Conservation (phyloP, 2,888 invertebrate species). For the Mimas tiliae region DNA sequence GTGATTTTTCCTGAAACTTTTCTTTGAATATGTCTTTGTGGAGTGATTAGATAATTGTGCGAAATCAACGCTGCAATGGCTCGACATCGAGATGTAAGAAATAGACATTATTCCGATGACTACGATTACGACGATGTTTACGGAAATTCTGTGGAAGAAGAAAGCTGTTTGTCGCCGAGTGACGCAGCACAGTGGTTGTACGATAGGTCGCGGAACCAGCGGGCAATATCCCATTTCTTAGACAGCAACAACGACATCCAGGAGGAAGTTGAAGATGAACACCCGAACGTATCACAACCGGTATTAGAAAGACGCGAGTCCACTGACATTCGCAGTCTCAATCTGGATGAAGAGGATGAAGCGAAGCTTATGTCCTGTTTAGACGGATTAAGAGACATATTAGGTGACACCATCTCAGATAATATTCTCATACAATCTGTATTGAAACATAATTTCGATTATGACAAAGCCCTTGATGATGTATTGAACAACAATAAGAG, state of each 20-base stretch:
- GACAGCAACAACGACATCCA: conserved; percentile 90
- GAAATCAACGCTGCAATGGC: conserved; percentile 85
- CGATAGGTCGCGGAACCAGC: conserved; percentile 90
- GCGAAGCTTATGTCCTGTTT: conserved; percentile 92
- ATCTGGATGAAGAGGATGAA: conserved; percentile 88
- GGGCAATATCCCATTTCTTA: conserved; percentile 90
- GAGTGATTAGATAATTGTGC: conserved; percentile 24
- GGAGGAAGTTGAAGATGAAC: conserved; percentile 85
- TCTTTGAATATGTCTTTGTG: conserved; percentile 21
- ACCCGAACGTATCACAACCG: conserved; percentile 48
- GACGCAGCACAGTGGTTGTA: conserved; percentile 94
- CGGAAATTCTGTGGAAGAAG: conserved; percentile 97
- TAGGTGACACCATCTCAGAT: conserved; percentile 91
- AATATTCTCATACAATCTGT: conserved; percentile 89
- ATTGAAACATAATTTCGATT: conserved; percentile 89
- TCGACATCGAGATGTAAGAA: conserved; percentile 93
- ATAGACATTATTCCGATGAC: conserved; percentile 94
- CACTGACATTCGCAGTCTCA: conserved; percentile 74
- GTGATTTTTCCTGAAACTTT: conserved; percentile 36
- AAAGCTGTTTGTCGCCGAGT: conserved; percentile 95
- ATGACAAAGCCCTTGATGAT: conserved; percentile 89
- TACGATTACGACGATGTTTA: conserved; percentile 97
- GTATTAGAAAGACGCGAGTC: conserved; percentile 71
- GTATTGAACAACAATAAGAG: conserved; percentile 82
- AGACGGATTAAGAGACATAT: conserved; percentile 91